Conservation (phyloP, 1,140 invertebrate species). For the Macrobrachium nipponense region DNA sequence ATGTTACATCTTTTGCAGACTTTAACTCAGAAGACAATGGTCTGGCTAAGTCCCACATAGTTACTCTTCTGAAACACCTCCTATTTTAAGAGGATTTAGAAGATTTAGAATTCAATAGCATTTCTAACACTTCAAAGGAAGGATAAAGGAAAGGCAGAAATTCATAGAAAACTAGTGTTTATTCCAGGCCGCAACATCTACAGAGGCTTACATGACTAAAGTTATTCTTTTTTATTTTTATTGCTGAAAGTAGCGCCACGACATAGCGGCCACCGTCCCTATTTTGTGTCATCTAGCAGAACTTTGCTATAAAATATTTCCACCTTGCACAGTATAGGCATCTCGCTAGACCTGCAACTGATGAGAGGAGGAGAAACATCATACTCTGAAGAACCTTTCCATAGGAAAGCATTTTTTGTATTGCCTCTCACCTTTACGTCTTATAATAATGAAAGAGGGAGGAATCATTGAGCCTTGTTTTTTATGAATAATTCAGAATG, state of each 20-base stretch:
- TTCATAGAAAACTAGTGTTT: slow-evolving; percentile 48
- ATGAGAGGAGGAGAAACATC: slow-evolving; percentile 21
- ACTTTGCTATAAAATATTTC: slow-evolving; percentile 36
- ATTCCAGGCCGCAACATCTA: slow-evolving; percentile 49
- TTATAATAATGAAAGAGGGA: background rate
- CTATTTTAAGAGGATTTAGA: background rate
- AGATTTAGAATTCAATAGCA: background rate
- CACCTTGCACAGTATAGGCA: slow-evolving; percentile 31
- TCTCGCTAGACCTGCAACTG: slow-evolving; percentile 34
- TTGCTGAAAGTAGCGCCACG: slow-evolving; percentile 45
- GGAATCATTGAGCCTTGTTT: no score
- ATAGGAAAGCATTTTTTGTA: slow-evolving; percentile 24
- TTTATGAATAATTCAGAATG: background rate
- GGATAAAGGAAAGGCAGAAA: background rate
- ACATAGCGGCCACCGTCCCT: slow-evolving; percentile 22
- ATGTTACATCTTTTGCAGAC: no score
- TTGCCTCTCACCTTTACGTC: slow-evolving; percentile 18
- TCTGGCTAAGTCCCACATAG: no score
- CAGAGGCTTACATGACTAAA: slow-evolving; percentile 37
- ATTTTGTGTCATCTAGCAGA: slow-evolving; percentile 37
- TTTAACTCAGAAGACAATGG: no score
- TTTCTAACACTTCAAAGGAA: background rate
- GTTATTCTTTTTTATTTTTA: slow-evolving; percentile 28
- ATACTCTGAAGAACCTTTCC: slow-evolving; percentile 19
- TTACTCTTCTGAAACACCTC: background rate